Evolutionary conservation across 2,888 invertebrate species (phyloP), one percentile per base, ranked within the genome.

Genomic region (Suillia variegata): DNA sequence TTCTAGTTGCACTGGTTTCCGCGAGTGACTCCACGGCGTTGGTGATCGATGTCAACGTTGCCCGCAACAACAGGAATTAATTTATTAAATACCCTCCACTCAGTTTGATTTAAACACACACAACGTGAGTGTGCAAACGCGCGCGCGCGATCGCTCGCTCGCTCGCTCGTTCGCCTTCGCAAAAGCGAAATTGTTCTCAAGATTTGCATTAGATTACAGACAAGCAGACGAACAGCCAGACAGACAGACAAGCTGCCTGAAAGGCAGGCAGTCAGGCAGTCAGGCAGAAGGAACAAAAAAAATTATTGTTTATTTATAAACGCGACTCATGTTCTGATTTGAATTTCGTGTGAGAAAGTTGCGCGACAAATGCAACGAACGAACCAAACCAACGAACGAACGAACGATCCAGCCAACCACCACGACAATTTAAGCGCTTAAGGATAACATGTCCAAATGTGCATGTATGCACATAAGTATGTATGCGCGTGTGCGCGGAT

Each of bases 321-420:
- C 34, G 26, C 52, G 48, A 58, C 47, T 59, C 59, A 55, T 59
- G 53, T 62, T 59, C 58, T 62, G 61, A 59, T 62, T 59, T 58
- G 62, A 64, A 62, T 64, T 65, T 67, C 61, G 66, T 69, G 66
- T 67, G 67, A 12, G 38, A 67, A 67, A 66, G 67, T 67, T n/a
- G n/a, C 63, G 15, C 22, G 51, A 61, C 58, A 62, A 65, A 60
- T 63, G 56, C 62, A 26, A 26, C 6, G 26, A 26, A 26, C 10
- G 26, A 26, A 10, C n/a, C n/a, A n/a, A n/a, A n/a, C n/a, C n/a
- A n/a, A n/a, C n/a, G n/a, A n/a, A n/a, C n/a, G n/a, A n/a, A n/a
- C n/a, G n/a, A n/a, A n/a, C n/a, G n/a, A n/a, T n/a, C n/a, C n/a
- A n/a, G n/a, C n/a, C n/a, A n/a, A n/a, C n/a, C n/a, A n/a, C n/a